phyloP scores from a whole-genome alignment of 2,888 invertebrate genomes.

The Heteromyza rotundicornis region DNA sequence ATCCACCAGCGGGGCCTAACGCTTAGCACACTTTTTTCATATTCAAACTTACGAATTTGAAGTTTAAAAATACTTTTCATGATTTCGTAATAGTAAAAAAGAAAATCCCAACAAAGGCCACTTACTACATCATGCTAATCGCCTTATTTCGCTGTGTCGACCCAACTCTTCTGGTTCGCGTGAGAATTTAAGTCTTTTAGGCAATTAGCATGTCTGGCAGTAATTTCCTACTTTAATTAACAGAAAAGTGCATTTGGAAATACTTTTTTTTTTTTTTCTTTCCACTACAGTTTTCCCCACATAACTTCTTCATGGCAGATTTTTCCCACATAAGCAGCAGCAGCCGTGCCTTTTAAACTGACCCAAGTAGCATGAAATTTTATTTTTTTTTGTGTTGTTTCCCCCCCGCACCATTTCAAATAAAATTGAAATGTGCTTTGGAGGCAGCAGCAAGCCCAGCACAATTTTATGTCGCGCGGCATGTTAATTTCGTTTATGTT shows the following conservation, averaged over 20 bases:
- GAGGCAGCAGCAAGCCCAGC: neutral
- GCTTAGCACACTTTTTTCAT: too few species aligned
- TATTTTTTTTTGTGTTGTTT: too few species aligned
- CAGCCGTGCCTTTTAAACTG: neutral
- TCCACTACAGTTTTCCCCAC: too few species aligned
- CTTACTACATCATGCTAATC: neutral
- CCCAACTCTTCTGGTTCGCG: neutral
- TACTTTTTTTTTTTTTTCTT: too few species aligned
- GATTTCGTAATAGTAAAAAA: too few species aligned
- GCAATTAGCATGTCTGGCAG: constrained; percentile 1
- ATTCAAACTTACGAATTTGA: too few species aligned
- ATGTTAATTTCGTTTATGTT: neutral
- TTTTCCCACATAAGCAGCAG: neutral
- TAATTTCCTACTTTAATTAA: constrained; percentile 1
- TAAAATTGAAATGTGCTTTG: neutral
- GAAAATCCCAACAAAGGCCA: too few species aligned
- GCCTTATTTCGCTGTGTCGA: neutral
- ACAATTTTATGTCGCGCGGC: neutral
- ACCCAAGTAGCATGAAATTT: neutral
- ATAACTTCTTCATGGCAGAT: neutral
- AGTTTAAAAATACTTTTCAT: too few species aligned
- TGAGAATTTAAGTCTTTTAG: constrained; percentile 1
- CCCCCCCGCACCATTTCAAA: neutral
- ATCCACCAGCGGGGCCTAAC: too few species aligned
- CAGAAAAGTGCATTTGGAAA: neutral